phyloP scores from a whole-genome alignment of 2,797 vertebrate genomes.

The Melanogrammus aeglefinus region DNA sequence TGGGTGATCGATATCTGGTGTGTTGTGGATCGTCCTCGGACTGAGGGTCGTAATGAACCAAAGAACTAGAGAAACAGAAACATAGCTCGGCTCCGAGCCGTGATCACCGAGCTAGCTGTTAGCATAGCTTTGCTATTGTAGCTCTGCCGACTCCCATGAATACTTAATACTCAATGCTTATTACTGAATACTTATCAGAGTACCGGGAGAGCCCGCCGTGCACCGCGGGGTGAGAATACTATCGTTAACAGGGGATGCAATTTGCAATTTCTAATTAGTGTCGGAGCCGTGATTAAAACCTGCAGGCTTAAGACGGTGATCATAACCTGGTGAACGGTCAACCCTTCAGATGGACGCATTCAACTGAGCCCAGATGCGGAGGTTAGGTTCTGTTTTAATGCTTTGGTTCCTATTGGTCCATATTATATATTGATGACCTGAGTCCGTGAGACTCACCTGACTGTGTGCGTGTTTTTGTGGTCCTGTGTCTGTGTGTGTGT shows the following conservation, averaged over 20 bases:
- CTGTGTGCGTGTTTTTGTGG: neutral
- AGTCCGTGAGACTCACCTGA: neutral
- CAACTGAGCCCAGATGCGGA: neutral
- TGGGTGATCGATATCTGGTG: neutral
- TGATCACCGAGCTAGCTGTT: neutral
- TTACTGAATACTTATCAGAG: neutral
- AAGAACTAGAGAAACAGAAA: neutral
- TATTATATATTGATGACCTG: neutral
- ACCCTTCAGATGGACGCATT: neutral
- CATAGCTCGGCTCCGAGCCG: no score
- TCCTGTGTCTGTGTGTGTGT: conserved; percentile 1
- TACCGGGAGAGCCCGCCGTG: neutral
- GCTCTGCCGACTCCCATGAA: neutral
- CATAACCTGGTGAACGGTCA: neutral
- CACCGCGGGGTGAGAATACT: no score
- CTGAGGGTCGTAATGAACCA: neutral
- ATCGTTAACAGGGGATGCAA: no score
- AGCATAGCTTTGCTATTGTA: neutral
- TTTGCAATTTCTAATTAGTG: no score
- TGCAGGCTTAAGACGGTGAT: neutral
- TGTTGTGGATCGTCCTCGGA: neutral
- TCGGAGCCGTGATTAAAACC: no score
- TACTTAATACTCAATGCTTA: neutral
- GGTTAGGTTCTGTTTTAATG: neutral
- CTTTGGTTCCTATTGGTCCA: neutral